Evolutionary conservation across 2,797 vertebrate species (phyloP).

Genomic region (Myotis planiceps): DNA sequence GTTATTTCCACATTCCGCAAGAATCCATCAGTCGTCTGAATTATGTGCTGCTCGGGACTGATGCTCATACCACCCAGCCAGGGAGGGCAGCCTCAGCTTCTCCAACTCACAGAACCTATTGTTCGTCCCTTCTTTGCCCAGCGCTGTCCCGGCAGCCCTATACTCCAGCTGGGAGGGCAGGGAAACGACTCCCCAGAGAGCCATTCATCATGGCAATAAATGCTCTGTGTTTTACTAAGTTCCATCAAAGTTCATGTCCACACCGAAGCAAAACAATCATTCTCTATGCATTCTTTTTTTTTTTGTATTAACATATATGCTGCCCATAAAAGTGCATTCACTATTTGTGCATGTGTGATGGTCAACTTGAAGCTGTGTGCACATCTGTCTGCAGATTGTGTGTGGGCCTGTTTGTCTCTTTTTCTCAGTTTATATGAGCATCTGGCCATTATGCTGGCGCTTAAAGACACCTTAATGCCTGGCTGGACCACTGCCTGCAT

Average conservation of each 20-base stretch:
- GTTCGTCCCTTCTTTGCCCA: constrained; percentile 83
- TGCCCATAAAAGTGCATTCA: neutral
- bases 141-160: constrained; percentile 80
- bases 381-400: neutral
- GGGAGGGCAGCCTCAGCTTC: constrained; percentile 81
- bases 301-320: neutral
- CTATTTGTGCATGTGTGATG: neutral
- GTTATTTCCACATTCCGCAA: constrained; percentile 82
- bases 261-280: constrained; percentile 81
- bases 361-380: neutral
- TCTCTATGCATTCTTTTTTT: constrained; percentile 78
- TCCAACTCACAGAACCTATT: constrained; percentile 83
- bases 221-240: constrained; percentile 85
- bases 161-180: constrained; percentile 84
- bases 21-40: constrained; percentile 84
- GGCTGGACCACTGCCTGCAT: neutral
- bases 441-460: neutral
- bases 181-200: constrained; percentile 85
- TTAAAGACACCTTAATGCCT: neutral
- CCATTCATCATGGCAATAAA: constrained; percentile 88
- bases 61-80: constrained; percentile 85
- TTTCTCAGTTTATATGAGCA: neutral
- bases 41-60: constrained; percentile 84
- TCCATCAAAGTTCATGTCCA: constrained; percentile 87
- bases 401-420: neutral